Percentiles rank a stretch among this genome's conserved stretches.
These are phyloP conservation scores for Chrysina gloriosa DNA, from an alignment of 2,888 invertebrate species.

Conservation along the genomic window DNA sequence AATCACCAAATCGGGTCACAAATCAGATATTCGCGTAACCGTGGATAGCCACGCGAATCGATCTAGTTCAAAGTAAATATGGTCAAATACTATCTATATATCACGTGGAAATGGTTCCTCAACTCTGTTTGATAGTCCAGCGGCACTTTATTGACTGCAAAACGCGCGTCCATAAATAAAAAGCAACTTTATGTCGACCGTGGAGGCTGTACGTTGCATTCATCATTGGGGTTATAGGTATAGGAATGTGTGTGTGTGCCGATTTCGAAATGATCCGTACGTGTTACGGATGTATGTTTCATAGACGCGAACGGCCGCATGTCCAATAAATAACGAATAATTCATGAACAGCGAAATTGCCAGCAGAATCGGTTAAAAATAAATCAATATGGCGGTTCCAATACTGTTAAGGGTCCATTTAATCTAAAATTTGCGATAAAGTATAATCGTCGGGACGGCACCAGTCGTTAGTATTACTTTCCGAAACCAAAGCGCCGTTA, in stretches of 20 bases:
- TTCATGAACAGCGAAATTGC: conserved; percentile 19
- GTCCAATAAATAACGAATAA: conserved; percentile 21
- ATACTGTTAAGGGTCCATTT: conserved; percentile 1
- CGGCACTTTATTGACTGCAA: conserved; percentile 19
- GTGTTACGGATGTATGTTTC: neutral
- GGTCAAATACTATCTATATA: neutral
- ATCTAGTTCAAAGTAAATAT: neutral
- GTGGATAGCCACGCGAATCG: neutral
- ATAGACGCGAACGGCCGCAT: neutral
- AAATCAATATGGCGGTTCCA: conserved; percentile 11
- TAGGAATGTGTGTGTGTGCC: neutral
- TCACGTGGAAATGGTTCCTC: neutral
- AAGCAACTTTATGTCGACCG: neutral
- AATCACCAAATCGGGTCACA: no score
- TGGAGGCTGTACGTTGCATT: neutral
- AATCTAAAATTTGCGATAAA: neutral
- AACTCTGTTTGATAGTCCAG: neutral
- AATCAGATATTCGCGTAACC: neutral
- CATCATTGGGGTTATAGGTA: neutral
- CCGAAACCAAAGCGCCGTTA: neutral
- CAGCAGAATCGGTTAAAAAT: conserved; percentile 15
- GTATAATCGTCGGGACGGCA: neutral
- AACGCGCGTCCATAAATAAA: conserved; percentile 14
- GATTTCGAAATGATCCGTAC: neutral
- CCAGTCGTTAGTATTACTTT: neutral